phyloP scores from a whole-genome alignment of 2,113 vertebrate species.

The Natator depressus region DNA sequence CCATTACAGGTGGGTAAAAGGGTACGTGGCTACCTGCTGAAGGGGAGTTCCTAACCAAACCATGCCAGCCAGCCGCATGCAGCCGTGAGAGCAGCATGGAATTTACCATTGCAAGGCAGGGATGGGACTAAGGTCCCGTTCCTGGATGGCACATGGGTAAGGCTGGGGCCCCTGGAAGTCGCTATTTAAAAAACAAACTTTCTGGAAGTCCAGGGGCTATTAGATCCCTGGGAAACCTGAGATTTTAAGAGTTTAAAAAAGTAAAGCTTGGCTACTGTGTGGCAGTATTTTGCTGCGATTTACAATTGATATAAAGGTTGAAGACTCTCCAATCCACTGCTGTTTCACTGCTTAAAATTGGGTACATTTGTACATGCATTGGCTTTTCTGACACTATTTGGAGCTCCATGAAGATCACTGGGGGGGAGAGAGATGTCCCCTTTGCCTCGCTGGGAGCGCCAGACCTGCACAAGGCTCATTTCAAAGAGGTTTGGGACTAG shows the following conservation, averaged over 20 bases:
- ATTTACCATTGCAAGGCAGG: neutral
- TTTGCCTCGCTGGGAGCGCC: neutral
- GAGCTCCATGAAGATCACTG: neutral
- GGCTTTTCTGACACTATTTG: neutral
- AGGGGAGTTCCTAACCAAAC: neutral
- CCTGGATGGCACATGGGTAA: neutral
- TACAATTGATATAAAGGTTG: neutral
- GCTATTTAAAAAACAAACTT: neutral
- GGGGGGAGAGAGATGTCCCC: neutral
- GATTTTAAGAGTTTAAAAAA: neutral
- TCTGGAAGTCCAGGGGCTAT: neutral
- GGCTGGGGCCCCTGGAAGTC: too few relatives aligned
- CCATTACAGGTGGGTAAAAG: neutral
- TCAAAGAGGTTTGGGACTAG: too few relatives aligned
- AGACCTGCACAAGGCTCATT: too few relatives aligned
- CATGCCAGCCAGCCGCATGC: neutral
- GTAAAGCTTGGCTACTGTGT: neutral
- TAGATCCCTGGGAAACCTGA: neutral
- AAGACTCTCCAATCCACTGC: neutral
- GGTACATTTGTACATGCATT: neutral
- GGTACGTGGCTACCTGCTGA: neutral
- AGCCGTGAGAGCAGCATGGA: neutral
- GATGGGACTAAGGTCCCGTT: neutral
- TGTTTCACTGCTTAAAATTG: neutral
- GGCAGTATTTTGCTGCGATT: neutral